phyloP scores from a whole-genome alignment of 2,888 invertebrate species.

The Drosophila kanekoi region DNA sequence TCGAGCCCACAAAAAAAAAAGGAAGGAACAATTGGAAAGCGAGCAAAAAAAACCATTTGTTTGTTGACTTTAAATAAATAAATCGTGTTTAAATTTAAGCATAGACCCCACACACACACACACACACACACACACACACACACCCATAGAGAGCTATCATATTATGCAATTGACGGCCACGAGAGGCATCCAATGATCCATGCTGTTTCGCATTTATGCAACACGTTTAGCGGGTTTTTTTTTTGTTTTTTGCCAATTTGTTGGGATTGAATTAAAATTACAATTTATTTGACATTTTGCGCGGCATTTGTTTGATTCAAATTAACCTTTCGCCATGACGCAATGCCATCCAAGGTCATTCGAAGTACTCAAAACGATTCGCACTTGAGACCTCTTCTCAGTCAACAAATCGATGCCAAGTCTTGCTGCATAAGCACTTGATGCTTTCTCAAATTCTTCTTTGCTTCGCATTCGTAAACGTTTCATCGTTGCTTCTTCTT shows the following conservation, averaged over 20 bases:
- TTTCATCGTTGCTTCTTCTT: too few relatives aligned
- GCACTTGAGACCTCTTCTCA: background rate
- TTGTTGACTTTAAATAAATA: slow-evolving; percentile 48
- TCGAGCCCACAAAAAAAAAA: slow-evolving; percentile 18
- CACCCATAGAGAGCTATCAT: background rate
- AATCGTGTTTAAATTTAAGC: slow-evolving; percentile 52
- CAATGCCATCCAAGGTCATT: slow-evolving; percentile 32
- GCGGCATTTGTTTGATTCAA: slow-evolving; percentile 35
- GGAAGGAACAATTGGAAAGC: slow-evolving; percentile 3
- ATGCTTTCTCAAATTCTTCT: too few relatives aligned
- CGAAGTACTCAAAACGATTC: background rate
- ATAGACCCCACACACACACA: slow-evolving; percentile 2
- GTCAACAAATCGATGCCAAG: too few relatives aligned
- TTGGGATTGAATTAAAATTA: slow-evolving; percentile 56
- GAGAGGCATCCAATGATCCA: slow-evolving; percentile 56
- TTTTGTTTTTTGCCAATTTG: slow-evolving; percentile 49
- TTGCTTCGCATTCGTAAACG: too few relatives aligned
- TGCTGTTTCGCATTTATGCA: slow-evolving; percentile 39
- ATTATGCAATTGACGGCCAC: slow-evolving; percentile 57
- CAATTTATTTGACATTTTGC: slow-evolving; percentile 33
- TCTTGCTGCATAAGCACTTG: too few relatives aligned
- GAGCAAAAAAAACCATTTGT: slow-evolving; percentile 16
- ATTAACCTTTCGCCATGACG: slow-evolving; percentile 26
- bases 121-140: background rate
- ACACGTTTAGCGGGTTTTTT: slow-evolving; percentile 27